phyloP scores from a whole-genome alignment of 2,113 vertebrate genomes.

The Gavialis gangeticus region DNA sequence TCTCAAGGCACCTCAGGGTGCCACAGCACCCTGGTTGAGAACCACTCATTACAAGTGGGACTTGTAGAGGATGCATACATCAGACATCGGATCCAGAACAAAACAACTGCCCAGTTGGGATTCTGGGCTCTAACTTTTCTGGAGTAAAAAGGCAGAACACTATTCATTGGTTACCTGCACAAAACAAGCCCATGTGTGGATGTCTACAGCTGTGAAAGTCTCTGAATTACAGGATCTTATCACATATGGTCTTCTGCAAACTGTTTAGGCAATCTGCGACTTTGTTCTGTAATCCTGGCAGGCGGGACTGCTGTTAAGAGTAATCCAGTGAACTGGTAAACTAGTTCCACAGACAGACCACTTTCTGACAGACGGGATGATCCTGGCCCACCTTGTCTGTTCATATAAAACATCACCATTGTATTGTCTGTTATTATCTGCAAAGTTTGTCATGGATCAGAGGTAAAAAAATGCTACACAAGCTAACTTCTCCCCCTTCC shows the following conservation, averaged over 20 bases:
- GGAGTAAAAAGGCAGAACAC: background rate
- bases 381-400: background rate
- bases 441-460: background rate
- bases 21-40: too few species aligned
- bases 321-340: background rate
- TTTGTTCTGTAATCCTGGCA: background rate
- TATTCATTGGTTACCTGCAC: background rate
- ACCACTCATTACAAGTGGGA: background rate
- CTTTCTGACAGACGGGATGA: background rate
- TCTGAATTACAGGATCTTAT: background rate
- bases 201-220: background rate
- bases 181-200: background rate
- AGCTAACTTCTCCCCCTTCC: background rate
- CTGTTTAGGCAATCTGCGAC: background rate
- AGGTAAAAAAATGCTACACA: background rate
- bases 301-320: background rate
- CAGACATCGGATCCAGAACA: background rate
- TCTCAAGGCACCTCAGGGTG: too few species aligned
- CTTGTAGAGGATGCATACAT: background rate
- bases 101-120: background rate
- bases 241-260: background rate
- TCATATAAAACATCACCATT: background rate
- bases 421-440: background rate
- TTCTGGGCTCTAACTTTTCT: background rate
- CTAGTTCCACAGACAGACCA: background rate